These are phyloP conservation scores for Gobiocypris rarus DNA, from an alignment of 2,113 vertebrate genomes.

Conservation along the genomic window DNA sequence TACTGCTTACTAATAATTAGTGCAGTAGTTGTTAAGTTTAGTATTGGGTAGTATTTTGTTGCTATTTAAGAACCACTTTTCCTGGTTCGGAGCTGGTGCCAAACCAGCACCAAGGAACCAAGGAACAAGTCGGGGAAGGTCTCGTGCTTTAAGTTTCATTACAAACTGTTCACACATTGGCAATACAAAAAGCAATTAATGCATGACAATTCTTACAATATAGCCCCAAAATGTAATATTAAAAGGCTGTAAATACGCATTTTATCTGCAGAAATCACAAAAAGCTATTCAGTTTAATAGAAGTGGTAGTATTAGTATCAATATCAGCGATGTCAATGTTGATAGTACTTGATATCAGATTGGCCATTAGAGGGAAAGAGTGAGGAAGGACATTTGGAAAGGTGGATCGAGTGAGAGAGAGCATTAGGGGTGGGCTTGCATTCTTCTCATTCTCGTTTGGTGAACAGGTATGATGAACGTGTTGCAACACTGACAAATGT, in stretches of 20 bases:
- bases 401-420: not conserved
- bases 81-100: too few species aligned
- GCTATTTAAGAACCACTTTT: too few species aligned
- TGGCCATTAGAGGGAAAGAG: not conserved
- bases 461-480: constrained; percentile 5
- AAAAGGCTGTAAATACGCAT: not conserved
- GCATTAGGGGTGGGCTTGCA: not conserved
- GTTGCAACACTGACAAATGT: constrained; percentile 6
- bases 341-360: not conserved
- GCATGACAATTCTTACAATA: too few species aligned
- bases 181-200: too few species aligned
- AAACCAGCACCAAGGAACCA: too few species aligned
- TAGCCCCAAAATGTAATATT: too few species aligned
- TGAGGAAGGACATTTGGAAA: not conserved
- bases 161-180: too few species aligned
- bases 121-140: too few species aligned
- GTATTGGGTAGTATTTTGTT: too few species aligned
- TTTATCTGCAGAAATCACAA: not conserved
- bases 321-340: not conserved
- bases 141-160: too few species aligned
- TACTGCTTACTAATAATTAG: too few species aligned
- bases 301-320: not conserved
- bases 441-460: constrained; percentile 22
- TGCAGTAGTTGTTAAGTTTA: too few species aligned
- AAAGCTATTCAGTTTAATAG: not conserved